Base-by-base conservation (phyloP, 1,140 invertebrate genomes). In the Drosophila baimaii region DNA sequence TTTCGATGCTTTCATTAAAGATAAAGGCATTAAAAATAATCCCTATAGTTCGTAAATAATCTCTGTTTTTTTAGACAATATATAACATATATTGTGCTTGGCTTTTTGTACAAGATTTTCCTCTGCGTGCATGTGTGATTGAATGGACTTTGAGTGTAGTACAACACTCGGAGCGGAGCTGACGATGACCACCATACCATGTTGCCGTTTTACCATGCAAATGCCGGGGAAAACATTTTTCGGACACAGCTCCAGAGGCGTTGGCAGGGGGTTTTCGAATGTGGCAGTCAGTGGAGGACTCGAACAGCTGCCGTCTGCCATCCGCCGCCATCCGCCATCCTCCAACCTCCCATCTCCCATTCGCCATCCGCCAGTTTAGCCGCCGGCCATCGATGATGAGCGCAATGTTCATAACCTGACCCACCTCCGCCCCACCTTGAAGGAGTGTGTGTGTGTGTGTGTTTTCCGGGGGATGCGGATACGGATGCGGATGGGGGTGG, bases 141-240 rank as follows among this genome's bases (percentile, higher is more conserved):
- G 83, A 86, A 88, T 77, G 63, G 83, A 77, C 79, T 88, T 86
- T 73, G 79, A 88, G 81, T 88, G 79, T 79, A 79, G 72, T 70
- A 83, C 63, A 80, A 68, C 72, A 77, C 68, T 79, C 51, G 59
- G 71, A 41, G 54, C 55, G 59, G 76, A 41, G 54, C 55, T 65
- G 43, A 51, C 58, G 63, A 68, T 76, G 83, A 73, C 71, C 79
- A 80, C 64, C 77, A 69, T 64, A 65, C 65, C 76, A 66, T 79
- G 74, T 73, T 77, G 68, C 66, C 65, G 66, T 57, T 86, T 79
- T 77, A 49, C 77, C 84, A 88, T 88, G 83, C 83, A 89, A 83
- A 88, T 88, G 76, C 61, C 63, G 64, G 62, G 31, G 65, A 83
- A 82, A 83, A 89, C 68, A 89, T 78, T 89, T 83, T 88, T 89